These are phyloP conservation scores for Didymodactylos carnosus DNA, from an alignment of 2,888 invertebrate genomes.

Conservation along the genomic window DNA sequence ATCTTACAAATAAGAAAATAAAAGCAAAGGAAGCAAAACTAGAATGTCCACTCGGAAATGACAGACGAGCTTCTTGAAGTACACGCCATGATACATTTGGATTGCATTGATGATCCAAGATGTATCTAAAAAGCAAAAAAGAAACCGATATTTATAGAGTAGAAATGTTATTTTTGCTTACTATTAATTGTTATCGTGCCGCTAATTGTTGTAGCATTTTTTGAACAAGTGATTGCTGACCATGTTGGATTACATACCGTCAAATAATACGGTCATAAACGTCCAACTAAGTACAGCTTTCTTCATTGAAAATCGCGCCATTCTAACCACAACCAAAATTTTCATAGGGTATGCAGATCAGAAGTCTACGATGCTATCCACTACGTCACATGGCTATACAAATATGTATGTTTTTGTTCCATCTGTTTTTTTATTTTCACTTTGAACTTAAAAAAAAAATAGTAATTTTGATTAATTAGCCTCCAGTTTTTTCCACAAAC, in stretches of 20 bases:
- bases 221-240: not conserved
- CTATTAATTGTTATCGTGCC: not conserved
- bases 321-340: too few species aligned
- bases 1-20: constrained; percentile 5
- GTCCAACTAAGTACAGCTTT: too few species aligned
- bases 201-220: not conserved
- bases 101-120: not conserved
- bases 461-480: too few species aligned
- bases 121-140: not conserved
- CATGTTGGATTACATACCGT: constrained; percentile 2
- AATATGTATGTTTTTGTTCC: too few species aligned
- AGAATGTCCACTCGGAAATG: constrained; percentile 12
- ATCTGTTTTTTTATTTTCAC: too few species aligned
- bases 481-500: too few species aligned
- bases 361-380: too few species aligned
- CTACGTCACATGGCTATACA: too few species aligned
- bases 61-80: constrained; percentile 5
- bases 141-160: not conserved
- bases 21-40: constrained; percentile 5
- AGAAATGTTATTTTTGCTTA: not conserved
- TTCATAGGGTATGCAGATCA: too few species aligned
- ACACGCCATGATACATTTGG: not conserved
- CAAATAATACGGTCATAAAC: constrained; percentile 11
- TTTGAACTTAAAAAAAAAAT: too few species aligned
- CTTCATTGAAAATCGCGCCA: too few species aligned